Evolutionary conservation across 2,113 vertebrate genomes (phyloP), one percentile per base, ranked within the genome.

Genomic region (Calcarius ornatus): DNA sequence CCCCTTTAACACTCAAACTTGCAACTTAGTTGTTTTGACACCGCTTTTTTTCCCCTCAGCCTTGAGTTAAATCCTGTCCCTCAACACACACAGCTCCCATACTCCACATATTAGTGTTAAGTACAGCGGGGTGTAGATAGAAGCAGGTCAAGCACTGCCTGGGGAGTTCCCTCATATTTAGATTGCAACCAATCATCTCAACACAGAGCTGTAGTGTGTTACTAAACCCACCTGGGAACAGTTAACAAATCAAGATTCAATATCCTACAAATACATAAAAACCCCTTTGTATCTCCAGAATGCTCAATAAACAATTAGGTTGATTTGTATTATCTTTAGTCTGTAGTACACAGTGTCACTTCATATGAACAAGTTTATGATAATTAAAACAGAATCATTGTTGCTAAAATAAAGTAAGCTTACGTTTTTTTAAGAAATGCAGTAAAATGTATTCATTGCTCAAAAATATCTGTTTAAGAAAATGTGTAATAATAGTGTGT

Each of bases 1-100:
- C 10, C 30, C 24, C 16, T 89, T 73, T 33, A 68, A 65, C 20
- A 37, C 3, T 38, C 24, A 77, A 33, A 37, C 7, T 60, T 50
- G 5, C 76, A 31, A 24, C 8, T 72, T 9, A 61, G 9, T 23
- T 85, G 15, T 78, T 84, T 66, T 31, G 27, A 28, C 12, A 15
- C 3, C 7, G 15, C 2, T 2, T 20, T 57, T 66, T 56, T 5
- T 0, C 0, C 0, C 11, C 13, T 17, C 11, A 5, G 9, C 4
- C 12, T 3, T 13, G 38, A 4, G 8, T 64, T 56, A 25, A 9
- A 17, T 53, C 4, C 24, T n/a, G 1, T 80, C 5, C 24, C 14
- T 59, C 35, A 59, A 37, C 9, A 31, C 0, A 0, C 40, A 33
- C 1, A 4, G 2, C 50, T 63, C 65, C 35, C 7, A 6, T 54